Evolutionary conservation across 2,113 vertebrate species (phyloP), one percentile per base, ranked within the genome.

Genomic region (Atractosteus spatula): DNA sequence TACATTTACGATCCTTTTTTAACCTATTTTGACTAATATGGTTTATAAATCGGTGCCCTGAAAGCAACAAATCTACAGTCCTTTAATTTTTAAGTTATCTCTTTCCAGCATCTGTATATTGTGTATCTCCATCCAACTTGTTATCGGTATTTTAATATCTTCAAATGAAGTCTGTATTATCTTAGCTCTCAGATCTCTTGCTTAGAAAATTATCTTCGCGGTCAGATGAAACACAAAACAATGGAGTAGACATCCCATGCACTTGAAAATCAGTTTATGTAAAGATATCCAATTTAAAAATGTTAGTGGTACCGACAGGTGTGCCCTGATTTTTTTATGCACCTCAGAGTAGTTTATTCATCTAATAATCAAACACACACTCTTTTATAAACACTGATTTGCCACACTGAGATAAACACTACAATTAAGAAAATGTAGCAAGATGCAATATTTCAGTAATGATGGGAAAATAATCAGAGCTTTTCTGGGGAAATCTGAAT

Each of bases 1-100:
- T 29, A 29, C 29, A 29, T 29, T 29, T 29, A 29, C 29, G 1
- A 29, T 29, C 29, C 29, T 29, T 29, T 29, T 29, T 29, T 29
- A 29, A 29, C 29, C 29, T 29, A 44, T 56, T 73, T 73, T 67
- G 67, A 73, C 62, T 67, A 73, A 65, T 29, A 61, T 62, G 62
- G 55, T 55, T 17, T 55, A 68, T 69, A 59, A 68, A 74, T 63
- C 41, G 42, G 66, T 13, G 41, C 57, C 29, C 66, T 55, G 66
- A 55, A 47, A 29, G 55, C 54, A 74, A 43, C 62, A 57, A 74
- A 63, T 74, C 57, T 66, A 68, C 41, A 16, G 47, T 63, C n/a
- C 12, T 57, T 68, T 65, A 56, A 69, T 68, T 57, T 45, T 41
- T 59, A 5, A 4, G 13, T 41, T 74, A 68, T 74, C 66, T 74